phyloP scores from a whole-genome alignment of 2,888 invertebrate genomes.

The Lepidonotus clava region DNA sequence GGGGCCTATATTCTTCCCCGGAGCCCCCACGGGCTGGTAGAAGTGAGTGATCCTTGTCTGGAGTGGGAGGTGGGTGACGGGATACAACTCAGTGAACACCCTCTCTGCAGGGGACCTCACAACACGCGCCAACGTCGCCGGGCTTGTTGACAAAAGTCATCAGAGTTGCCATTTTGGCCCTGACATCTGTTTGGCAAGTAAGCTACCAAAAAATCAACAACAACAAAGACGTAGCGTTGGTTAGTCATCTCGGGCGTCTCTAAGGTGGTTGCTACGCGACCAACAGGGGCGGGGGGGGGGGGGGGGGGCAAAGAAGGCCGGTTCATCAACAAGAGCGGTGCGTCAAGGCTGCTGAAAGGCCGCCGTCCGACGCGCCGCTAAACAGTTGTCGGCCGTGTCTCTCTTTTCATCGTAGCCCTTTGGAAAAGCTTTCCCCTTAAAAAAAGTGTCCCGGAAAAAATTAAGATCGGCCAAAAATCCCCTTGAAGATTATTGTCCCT shows the following conservation, averaged over 20 bases:
- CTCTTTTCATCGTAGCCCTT: background rate
- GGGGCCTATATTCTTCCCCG: too few relatives aligned
- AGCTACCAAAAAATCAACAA: conserved; percentile 22
- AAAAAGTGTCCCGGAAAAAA: background rate
- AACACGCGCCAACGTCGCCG: background rate
- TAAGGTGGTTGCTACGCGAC: conserved; percentile 31
- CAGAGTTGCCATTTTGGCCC: background rate
- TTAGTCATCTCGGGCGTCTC: background rate
- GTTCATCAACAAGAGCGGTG: background rate
- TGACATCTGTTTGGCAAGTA: conserved; percentile 40
- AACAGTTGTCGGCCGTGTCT: background rate
- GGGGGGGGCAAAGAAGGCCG: background rate
- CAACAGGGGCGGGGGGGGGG: background rate
- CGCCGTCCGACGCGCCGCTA: background rate
- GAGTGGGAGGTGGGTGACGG: too few relatives aligned
- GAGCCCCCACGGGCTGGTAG: too few relatives aligned
- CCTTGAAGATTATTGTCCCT: conserved; percentile 27
- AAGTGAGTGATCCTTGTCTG: too few relatives aligned
- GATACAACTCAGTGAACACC: too few relatives aligned
- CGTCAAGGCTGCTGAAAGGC: background rate
- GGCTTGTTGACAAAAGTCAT: conserved; percentile 1
- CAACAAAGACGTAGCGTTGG: background rate
- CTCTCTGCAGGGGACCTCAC: background rate
- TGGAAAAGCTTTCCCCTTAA: background rate
- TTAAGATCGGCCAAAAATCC: background rate